These are phyloP conservation scores for Lepidurus packardi DNA, from an alignment of 1,140 invertebrate genomes.

Conservation along the genomic window DNA sequence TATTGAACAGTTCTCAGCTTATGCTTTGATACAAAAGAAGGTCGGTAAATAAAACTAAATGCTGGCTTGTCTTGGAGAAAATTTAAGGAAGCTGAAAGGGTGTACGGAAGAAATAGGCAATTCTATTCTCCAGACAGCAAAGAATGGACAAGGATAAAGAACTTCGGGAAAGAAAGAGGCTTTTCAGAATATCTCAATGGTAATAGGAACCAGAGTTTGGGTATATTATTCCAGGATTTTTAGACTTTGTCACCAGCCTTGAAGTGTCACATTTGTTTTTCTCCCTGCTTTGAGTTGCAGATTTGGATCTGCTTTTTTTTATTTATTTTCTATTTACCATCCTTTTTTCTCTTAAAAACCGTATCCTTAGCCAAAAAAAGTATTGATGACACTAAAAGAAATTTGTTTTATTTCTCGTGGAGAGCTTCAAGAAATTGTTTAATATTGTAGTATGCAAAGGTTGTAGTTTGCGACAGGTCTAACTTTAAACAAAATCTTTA, in stretches of 20 bases:
- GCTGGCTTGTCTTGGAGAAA: no score
- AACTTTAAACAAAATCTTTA: no score
- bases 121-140: neutral
- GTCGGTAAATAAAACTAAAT: no score
- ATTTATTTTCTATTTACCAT: neutral
- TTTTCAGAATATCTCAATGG: neutral
- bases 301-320: neutral
- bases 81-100: neutral
- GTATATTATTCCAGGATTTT: neutral
- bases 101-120: neutral
- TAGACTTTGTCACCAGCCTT: neutral
- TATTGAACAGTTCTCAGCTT: neutral
- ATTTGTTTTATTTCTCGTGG: neutral
- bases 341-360: neutral
- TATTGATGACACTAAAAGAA: neutral
- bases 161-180: neutral
- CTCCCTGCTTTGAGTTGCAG: constrained; percentile 1
- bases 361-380: neutral
- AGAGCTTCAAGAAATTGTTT: no score
- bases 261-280: constrained; percentile 6
- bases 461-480: no score
- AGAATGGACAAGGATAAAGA: neutral
- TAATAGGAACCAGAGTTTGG: constrained; percentile 11
- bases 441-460: no score
- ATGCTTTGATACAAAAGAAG: no score